Evolutionary conservation across 2,888 invertebrate genomes (phyloP), one percentile per base, ranked within the genome.

Genomic region (Uropetala carovei): DNA sequence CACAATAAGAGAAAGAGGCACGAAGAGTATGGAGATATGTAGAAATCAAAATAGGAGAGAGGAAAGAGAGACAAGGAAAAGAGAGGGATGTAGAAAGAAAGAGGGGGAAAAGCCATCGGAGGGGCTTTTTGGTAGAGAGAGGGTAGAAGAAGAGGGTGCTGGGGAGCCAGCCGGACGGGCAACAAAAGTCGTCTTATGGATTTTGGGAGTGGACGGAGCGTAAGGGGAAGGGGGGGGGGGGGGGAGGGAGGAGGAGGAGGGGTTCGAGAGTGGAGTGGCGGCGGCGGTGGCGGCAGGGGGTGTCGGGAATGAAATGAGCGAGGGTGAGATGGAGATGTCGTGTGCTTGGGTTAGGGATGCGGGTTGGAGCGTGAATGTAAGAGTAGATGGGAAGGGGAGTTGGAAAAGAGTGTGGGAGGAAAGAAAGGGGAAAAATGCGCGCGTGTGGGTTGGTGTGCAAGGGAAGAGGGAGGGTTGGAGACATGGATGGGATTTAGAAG

Each of bases 171-270:
- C 2, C 9, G 30, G 43, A n/a, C 43, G 18, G 60, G 30, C 64
- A 89, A 89, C 89, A 89, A 89, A 89, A 64, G 89, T 89, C 60
- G 64, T 43, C 64, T 89, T 60, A 89, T 64, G 64, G 89, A 89
- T 89, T 89, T 89, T 83, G 83, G 56, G 27, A 83, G 83, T n/a
- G 43, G 83, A 83, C 57, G n/a, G 57, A 18, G 82, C 7, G 56
- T 57, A n/a, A 30, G 82, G 27, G 16, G 30, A 83, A 83, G n/a
- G n/a, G n/a, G n/a, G n/a, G n/a, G n/a, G n/a, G n/a, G n/a, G n/a
- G n/a, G n/a, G n/a, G n/a, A n/a, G n/a, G n/a, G n/a, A n/a, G n/a
- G n/a, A n/a, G n/a, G n/a, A n/a, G n/a, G n/a, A 64, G 43, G 30
- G 43, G 43, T 64, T 18, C 89, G 43, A 75, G n/a, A 3, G 10